These are phyloP conservation scores for Hyppa rectilinea DNA, from an alignment of 2,888 invertebrate species.

Conservation along the genomic window DNA sequence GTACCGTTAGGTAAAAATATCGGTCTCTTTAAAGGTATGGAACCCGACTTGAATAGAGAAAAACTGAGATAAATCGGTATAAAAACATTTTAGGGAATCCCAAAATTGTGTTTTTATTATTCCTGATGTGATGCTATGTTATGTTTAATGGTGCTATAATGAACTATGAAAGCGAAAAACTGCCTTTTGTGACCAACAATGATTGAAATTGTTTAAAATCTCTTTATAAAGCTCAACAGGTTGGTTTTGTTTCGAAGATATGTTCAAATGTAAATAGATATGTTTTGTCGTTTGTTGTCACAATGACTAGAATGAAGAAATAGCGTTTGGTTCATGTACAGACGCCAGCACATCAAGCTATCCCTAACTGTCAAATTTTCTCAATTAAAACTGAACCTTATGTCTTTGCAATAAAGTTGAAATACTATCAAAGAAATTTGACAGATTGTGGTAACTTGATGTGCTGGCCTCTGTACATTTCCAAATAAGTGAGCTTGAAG, in stretches of 20 bases:
- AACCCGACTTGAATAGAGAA: slow-evolving; percentile 32
- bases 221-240: slow-evolving; percentile 41
- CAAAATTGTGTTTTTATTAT: too few species aligned
- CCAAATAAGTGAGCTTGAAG: too few species aligned
- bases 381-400: too few species aligned
- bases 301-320: neutral
- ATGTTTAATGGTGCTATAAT: neutral
- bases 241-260: slow-evolving; percentile 8
- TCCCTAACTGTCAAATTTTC: too few species aligned
- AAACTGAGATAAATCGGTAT: neutral
- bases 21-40: slow-evolving; percentile 43
- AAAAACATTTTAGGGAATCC: neutral
- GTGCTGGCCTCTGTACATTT: too few species aligned
- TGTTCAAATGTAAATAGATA: neutral
- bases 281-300: neutral
- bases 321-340: neutral
- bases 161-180: neutral
- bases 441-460: too few species aligned
- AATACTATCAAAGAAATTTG: too few species aligned
- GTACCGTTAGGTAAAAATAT: slow-evolving; percentile 41
- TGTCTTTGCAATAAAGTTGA: too few species aligned
- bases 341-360: too few species aligned
- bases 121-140: neutral
- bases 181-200: neutral
- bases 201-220: neutral